A percentile compares a stretch with the other conserved stretches of the same genome.
Conservation (phyloP, 2,113 vertebrate species). For the Saccopteryx leptura region DNA sequence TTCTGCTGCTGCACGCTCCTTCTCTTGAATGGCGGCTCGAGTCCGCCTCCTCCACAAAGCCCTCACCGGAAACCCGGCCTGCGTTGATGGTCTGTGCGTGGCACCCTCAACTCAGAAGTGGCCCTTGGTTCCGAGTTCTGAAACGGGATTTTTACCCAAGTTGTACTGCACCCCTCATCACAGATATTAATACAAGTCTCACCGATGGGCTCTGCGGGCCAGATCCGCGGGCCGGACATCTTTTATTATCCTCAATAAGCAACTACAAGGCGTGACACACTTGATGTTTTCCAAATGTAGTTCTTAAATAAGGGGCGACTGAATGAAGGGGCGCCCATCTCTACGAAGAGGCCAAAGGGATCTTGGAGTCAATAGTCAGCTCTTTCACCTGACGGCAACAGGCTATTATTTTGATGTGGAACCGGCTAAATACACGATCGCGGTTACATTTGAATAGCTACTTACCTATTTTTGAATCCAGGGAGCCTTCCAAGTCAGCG, state of each 20-base stretch:
- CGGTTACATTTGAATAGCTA: not conserved
- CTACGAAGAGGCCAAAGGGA: not conserved
- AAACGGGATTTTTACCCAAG: not conserved
- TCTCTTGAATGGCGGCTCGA: not conserved
- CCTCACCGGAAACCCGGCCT: not conserved
- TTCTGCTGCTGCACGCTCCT: not conserved
- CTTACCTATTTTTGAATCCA: constrained; percentile 95
- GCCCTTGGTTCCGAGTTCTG: not conserved
- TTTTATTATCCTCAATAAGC: not conserved
- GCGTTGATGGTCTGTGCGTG: not conserved
- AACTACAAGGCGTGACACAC: not conserved
- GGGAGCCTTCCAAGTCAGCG: constrained; percentile 89
- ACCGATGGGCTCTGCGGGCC: not conserved
- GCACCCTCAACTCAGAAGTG: not conserved
- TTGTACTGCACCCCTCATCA: not conserved
- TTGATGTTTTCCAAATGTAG: not conserved
- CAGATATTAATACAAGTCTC: not conserved
- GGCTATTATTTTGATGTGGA: not conserved
- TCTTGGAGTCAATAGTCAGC: not conserved
- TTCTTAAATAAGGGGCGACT: not conserved
- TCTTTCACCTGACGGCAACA: not conserved
- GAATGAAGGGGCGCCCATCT: not conserved
- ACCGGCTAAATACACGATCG: not conserved
- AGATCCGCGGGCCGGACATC: not conserved
- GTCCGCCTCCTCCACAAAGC: not conserved